phyloP scores from a whole-genome alignment of 2,113 vertebrate species.

The Dipodomys merriami region DNA sequence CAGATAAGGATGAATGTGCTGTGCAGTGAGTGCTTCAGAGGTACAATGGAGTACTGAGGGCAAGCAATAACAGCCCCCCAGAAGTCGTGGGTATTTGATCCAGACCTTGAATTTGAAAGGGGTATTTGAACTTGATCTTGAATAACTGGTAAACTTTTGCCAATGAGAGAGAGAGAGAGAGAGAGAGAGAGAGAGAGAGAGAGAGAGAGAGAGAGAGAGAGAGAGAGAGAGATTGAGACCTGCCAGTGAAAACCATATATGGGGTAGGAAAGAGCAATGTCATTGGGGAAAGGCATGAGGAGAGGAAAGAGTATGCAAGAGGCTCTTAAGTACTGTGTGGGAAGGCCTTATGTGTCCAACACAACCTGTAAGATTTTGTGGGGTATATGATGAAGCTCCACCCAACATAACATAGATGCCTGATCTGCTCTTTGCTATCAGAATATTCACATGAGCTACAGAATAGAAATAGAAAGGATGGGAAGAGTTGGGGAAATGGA shows the following conservation, averaged over 20 bases:
- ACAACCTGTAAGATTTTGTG: background rate
- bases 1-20: background rate
- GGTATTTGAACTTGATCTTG: background rate
- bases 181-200: too few relatives aligned
- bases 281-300: background rate
- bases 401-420: background rate
- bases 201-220: too few relatives aligned
- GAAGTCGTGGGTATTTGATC: background rate
- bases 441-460: background rate
- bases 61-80: background rate
- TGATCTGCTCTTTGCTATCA: background rate
- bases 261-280: background rate
- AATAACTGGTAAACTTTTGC: background rate
- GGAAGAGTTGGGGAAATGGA: background rate
- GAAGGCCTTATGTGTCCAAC: background rate
- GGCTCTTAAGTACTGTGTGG: too few relatives aligned
- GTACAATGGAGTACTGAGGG: background rate
- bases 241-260: background rate
- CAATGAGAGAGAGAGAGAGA: background rate
- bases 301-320: background rate
- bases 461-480: background rate
- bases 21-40: background rate
- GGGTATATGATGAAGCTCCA: background rate
- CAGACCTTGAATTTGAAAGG: background rate
- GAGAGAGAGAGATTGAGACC: background rate